Conservation (phyloP, 1,140 invertebrate genomes). For the Drosophila paulistorum region DNA sequence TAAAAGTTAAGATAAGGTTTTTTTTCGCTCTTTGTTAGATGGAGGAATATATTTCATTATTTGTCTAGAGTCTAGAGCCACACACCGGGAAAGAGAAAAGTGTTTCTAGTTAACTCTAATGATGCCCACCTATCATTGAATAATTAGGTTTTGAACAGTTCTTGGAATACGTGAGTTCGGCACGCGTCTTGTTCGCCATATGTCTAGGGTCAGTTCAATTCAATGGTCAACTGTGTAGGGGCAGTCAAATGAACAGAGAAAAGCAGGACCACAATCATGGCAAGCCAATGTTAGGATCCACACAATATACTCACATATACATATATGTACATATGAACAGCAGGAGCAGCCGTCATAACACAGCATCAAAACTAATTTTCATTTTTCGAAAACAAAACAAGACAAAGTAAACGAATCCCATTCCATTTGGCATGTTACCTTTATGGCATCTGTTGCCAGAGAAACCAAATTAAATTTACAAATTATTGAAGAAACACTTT, state of each 20-base stretch:
- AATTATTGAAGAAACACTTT: constrained; percentile 72
- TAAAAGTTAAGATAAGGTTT: too few relatives aligned
- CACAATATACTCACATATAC: background rate
- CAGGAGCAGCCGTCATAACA: constrained; percentile 67
- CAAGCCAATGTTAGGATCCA: constrained; percentile 5
- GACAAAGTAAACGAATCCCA: constrained; percentile 5
- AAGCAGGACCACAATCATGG: constrained; percentile 65
- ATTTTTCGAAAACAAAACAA: constrained; percentile 59
- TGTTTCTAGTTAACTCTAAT: constrained; percentile 11
- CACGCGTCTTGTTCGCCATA: constrained; percentile 59
- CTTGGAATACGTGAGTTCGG: constrained; percentile 54
- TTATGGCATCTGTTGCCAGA: background rate
- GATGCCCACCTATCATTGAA: constrained; percentile 23
- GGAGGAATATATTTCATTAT: too few relatives aligned
- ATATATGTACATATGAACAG: constrained; percentile 19
- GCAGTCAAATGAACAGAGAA: constrained; percentile 33
- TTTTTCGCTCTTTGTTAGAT: too few relatives aligned
- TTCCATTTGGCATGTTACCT: background rate
- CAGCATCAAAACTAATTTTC: constrained; percentile 79
- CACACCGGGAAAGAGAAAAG: background rate
- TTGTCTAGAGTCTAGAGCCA: background rate
- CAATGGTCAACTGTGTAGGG: constrained; percentile 42
- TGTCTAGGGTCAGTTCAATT: constrained; percentile 44
- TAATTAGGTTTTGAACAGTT: constrained; percentile 59
- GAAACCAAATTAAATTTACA: constrained; percentile 65